Evolutionary conservation across 2,888 invertebrate species (phyloP).

Genomic region (Steinernema hermaphroditum): DNA sequence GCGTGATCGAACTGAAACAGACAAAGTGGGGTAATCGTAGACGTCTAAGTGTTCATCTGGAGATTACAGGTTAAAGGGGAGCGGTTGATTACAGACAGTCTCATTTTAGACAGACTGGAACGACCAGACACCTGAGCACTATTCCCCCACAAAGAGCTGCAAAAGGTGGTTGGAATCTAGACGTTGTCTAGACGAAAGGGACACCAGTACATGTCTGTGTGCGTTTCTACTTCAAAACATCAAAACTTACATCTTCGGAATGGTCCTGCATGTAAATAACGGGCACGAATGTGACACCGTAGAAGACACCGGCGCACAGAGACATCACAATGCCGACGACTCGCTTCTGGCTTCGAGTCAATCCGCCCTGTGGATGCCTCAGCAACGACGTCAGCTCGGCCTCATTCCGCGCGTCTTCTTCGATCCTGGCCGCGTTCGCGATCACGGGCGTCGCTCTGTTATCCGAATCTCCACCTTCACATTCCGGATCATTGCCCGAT

Average conservation of each 20-base stretch:
- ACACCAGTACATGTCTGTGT: no score
- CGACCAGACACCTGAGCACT: no score
- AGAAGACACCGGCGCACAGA: slow-evolving; percentile 68
- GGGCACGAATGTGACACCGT: slow-evolving; percentile 70
- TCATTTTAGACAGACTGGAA: no score
- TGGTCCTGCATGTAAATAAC: slow-evolving; percentile 69
- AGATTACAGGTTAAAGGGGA: no score
- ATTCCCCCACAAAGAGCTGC: no score
- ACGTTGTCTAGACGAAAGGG: no score
- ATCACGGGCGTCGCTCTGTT: slow-evolving; percentile 9
- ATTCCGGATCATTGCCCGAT: slow-evolving; percentile 15
- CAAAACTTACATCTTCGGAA: slow-evolving; percentile 63
- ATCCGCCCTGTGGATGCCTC: background rate
- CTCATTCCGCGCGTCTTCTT: slow-evolving; percentile 15
- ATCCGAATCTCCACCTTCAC: slow-evolving; percentile 37
- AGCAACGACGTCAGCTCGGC: slow-evolving; percentile 1
- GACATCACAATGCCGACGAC: slow-evolving; percentile 68
- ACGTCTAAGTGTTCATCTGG: no score
- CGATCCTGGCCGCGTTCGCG: background rate
- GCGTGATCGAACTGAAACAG: slow-evolving; percentile 47
- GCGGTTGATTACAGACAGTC: no score
- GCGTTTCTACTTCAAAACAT: no score
- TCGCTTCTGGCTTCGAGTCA: slow-evolving; percentile 4
- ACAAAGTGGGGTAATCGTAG: no score
- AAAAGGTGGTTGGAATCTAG: no score